Conservation (phyloP, 2,113 vertebrate genomes). For the Cottus gobio region DNA sequence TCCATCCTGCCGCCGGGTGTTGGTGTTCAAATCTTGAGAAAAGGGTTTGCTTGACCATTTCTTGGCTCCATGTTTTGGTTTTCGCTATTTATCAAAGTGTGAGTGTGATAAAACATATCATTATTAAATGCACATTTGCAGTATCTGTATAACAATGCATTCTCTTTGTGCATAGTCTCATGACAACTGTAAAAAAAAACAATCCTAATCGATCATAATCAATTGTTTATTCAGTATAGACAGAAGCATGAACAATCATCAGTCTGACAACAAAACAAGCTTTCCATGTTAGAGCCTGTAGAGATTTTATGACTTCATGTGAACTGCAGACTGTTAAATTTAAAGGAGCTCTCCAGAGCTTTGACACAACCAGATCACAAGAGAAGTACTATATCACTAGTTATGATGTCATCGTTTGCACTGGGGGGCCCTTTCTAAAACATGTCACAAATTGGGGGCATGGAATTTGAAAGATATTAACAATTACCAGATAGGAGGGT, state of each 20-base stretch:
- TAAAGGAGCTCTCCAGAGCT: background rate
- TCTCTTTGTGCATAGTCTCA: background rate
- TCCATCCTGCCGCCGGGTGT: too few relatives aligned
- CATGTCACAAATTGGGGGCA: background rate
- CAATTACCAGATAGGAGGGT: background rate
- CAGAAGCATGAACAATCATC: slow-evolving; percentile 31
- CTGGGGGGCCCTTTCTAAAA: background rate
- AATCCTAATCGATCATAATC: slow-evolving; percentile 8
- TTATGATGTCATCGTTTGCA: background rate
- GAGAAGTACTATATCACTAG: background rate
- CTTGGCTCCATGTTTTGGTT: too few relatives aligned
- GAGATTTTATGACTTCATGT: background rate
- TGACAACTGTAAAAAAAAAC: background rate
- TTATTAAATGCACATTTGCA: background rate
- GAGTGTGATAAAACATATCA: too few relatives aligned
- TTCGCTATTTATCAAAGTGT: too few relatives aligned
- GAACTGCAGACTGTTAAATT: background rate
- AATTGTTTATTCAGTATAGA: slow-evolving; percentile 56
- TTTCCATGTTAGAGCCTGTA: background rate
- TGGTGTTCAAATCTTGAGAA: too few relatives aligned
- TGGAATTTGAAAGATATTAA: background rate
- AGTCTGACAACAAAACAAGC: slow-evolving; percentile 1
- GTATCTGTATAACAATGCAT: background rate
- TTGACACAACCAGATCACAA: background rate
- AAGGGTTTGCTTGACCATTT: too few relatives aligned